A percentile compares a stretch with the other conserved stretches of the same genome.
phyloP scores from a whole-genome alignment of 2,888 invertebrate species.

The Erynnis tages region DNA sequence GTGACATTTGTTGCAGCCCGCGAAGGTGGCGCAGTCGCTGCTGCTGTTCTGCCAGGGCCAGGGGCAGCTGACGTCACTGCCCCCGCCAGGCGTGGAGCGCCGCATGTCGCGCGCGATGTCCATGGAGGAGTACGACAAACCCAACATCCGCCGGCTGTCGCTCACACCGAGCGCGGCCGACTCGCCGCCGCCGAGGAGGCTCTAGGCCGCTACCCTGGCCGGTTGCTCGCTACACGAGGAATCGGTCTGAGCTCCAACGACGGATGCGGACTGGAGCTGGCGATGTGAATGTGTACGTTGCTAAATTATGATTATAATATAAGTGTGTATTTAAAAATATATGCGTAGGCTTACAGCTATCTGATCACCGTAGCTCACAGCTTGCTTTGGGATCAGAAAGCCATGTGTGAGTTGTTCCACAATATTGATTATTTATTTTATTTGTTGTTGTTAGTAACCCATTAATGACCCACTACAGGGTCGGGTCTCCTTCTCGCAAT shows the following conservation, averaged over 20 bases:
- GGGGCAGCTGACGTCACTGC: conserved; percentile 90
- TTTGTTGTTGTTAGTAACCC: too few relatives aligned
- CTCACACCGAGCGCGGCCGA: conserved; percentile 74
- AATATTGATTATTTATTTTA: too few relatives aligned
- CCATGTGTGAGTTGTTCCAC: too few relatives aligned
- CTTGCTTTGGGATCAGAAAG: too few relatives aligned
- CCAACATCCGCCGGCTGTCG: conserved; percentile 88
- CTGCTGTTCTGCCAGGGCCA: conserved; percentile 94
- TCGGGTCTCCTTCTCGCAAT: too few relatives aligned
- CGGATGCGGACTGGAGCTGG: too few relatives aligned
- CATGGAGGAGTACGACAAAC: conserved; percentile 92
- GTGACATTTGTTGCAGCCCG: conserved; percentile 83
- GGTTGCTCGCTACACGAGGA: conserved; percentile 21
- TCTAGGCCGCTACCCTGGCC: conserved; percentile 44
- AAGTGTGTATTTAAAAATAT: too few relatives aligned
- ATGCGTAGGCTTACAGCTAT: too few relatives aligned
- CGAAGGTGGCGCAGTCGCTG: conserved; percentile 92
- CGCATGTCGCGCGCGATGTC: conserved; percentile 86
- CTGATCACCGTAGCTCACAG: too few relatives aligned
- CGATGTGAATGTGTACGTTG: too few relatives aligned
- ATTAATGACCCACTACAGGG: too few relatives aligned
- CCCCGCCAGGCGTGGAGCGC: conserved; percentile 90
- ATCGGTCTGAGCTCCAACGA: conserved; percentile 50
- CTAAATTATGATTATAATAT: too few relatives aligned
- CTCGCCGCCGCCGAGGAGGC: conserved; percentile 60